Evolutionary conservation across 1,140 invertebrate species (phyloP).

Genomic region (Bombus haemorrhoidalis): DNA sequence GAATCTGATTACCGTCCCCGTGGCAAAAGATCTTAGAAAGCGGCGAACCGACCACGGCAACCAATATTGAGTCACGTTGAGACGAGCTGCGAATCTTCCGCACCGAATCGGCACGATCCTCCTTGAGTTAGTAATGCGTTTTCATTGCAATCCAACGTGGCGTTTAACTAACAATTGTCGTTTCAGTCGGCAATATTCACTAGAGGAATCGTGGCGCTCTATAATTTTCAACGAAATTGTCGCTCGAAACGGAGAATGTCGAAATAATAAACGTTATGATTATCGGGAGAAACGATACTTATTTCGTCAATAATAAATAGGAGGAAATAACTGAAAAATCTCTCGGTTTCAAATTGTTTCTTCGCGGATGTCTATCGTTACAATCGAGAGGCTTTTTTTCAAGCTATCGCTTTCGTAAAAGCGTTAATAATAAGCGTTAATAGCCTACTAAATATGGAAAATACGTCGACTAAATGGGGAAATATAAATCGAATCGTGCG

Average conservation of each 20-base stretch:
- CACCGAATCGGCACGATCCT: neutral
- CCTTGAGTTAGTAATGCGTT: neutral
- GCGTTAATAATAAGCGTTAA: no score
- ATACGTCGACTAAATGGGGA: neutral
- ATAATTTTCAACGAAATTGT: constrained; percentile 25
- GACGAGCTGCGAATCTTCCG: constrained; percentile 9
- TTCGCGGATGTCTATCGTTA: neutral
- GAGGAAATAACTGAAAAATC: neutral
- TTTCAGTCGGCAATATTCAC: constrained; percentile 8
- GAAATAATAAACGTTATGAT: constrained; percentile 27
- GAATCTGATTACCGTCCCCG: constrained; percentile 47
- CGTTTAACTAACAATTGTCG: constrained; percentile 33
- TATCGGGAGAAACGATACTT: constrained; percentile 5
- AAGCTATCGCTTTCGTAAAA: neutral
- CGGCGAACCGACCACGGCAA: constrained; percentile 18
- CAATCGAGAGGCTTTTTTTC: neutral
- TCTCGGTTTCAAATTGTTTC: neutral
- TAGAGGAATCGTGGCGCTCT: neutral
- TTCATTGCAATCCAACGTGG: neutral
- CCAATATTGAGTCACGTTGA: constrained; percentile 46
- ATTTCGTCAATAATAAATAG: constrained; percentile 37
- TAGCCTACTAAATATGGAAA: no score
- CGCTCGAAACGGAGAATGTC: neutral
- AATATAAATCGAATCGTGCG: neutral
- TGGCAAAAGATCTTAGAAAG: constrained; percentile 49